phyloP scores from a whole-genome alignment of 2,797 vertebrate species.

The Nyctalus aviator region DNA sequence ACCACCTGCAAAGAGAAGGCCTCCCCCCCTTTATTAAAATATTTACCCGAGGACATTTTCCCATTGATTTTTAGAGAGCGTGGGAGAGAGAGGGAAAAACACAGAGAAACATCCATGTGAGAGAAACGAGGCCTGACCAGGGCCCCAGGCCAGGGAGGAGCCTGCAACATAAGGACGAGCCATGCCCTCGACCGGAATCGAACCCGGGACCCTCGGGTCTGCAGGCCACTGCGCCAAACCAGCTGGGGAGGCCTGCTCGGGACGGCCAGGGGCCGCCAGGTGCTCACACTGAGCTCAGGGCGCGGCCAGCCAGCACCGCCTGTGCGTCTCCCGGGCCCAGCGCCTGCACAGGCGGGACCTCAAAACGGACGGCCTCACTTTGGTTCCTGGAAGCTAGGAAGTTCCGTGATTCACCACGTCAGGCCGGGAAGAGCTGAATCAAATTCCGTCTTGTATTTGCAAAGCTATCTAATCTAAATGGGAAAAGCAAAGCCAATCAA shows the following conservation, averaged over 20 bases:
- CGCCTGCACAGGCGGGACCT: background rate
- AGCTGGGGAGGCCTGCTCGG: background rate
- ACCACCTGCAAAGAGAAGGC: background rate
- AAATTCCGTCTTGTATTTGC: constrained; percentile 42
- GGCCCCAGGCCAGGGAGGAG: too few relatives aligned
- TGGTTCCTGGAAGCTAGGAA: constrained; percentile 75
- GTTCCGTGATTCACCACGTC: constrained; percentile 66
- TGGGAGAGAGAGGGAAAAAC: too few relatives aligned
- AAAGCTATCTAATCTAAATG: constrained; percentile 37
- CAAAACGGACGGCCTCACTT: background rate
- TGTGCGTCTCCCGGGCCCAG: background rate
- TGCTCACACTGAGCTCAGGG: rapidly evolving
- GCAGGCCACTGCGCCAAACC: too few relatives aligned
- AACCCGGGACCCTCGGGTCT: too few relatives aligned
- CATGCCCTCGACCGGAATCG: too few relatives aligned
- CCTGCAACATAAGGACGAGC: rapidly evolving
- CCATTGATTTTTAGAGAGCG: too few relatives aligned
- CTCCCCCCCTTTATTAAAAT: too few relatives aligned
- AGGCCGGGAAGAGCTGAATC: constrained; percentile 60
- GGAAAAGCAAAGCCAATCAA: constrained; percentile 36
- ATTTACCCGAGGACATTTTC: too few relatives aligned
- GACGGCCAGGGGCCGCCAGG: rapidly evolving
- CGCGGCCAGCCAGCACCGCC: background rate
- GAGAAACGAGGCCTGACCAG: too few relatives aligned
- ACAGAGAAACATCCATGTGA: too few relatives aligned